Percentiles rank a stretch among this genome's conserved stretches.
Evolutionary conservation across 2,888 invertebrate genomes (phyloP).

Genomic region (Leptarthrus brevirostris): DNA sequence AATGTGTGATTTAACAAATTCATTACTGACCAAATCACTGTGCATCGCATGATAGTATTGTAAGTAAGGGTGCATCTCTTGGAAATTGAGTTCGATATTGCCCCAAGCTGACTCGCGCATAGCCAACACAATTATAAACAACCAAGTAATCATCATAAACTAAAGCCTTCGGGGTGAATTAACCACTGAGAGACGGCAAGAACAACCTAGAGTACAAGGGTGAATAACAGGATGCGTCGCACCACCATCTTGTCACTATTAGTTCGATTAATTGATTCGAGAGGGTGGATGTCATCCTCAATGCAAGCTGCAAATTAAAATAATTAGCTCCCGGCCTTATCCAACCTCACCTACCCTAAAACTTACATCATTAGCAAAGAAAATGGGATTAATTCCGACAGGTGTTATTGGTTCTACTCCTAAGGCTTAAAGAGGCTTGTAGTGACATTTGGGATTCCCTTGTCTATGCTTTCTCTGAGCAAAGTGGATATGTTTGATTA

Average conservation of each 20-base stretch:
- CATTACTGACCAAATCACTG: slow-evolving; percentile 40
- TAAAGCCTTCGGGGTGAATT: slow-evolving; percentile 45
- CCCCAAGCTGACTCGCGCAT: neutral
- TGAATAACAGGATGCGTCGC: neutral
- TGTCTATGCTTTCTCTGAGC: slow-evolving; percentile 5
- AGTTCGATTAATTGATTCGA: slow-evolving; percentile 50
- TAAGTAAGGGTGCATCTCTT: neutral
- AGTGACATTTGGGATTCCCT: slow-evolving; percentile 32
- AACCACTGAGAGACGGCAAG: slow-evolving; percentile 26
- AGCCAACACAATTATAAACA: slow-evolving; percentile 49
- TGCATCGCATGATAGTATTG: neutral
- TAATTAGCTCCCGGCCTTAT: slow-evolving; percentile 45
- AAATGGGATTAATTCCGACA: slow-evolving; percentile 46
- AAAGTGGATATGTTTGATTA: slow-evolving; percentile 17
- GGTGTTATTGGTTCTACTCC: slow-evolving; percentile 43
- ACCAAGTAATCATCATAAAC: slow-evolving; percentile 53
- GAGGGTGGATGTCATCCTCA: slow-evolving; percentile 1
- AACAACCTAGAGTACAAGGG: neutral
- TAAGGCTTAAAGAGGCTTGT: slow-evolving; percentile 30
- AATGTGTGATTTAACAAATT: slow-evolving; percentile 50
- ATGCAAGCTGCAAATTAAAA: slow-evolving; percentile 49
- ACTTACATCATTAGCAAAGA: slow-evolving; percentile 31
- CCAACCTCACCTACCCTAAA: neutral
- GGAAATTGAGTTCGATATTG: neutral
- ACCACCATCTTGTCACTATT: slow-evolving; percentile 37